phyloP scores from a whole-genome alignment of 2,113 vertebrate genomes.

The Amphiprion percula region DNA sequence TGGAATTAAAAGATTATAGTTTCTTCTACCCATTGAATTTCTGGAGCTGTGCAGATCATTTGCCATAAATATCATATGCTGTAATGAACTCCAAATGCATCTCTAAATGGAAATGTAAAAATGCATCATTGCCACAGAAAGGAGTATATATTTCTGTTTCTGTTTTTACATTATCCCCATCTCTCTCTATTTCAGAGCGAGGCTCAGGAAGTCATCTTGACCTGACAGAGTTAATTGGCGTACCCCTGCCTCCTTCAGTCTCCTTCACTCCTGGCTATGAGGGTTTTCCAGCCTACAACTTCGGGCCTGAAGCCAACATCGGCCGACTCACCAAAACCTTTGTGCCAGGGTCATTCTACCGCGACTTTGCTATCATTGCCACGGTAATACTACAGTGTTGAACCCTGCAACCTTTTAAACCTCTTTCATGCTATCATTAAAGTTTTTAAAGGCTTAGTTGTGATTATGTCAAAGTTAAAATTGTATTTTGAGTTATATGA shows the following conservation, averaged over 20 bases:
- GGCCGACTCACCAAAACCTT: conserved; percentile 91
- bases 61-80: too few relatives aligned
- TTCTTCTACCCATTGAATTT: not conserved
- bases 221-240: conserved; percentile 92
- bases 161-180: not conserved
- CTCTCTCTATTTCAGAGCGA: conserved; percentile 79
- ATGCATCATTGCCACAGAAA: too few relatives aligned
- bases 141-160: not conserved
- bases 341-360: conserved; percentile 88
- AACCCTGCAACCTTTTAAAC: not conserved
- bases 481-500: too few relatives aligned
- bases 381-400: conserved; percentile 76
- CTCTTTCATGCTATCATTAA: not conserved
- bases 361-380: conserved; percentile 89
- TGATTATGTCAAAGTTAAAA: not conserved
- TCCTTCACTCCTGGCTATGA: conserved; percentile 92
- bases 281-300: conserved; percentile 92
- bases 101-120: too few relatives aligned
- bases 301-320: conserved; percentile 90
- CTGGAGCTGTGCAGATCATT: not conserved
- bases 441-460: not conserved
- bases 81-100: too few relatives aligned
- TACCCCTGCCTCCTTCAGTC: conserved; percentile 93
- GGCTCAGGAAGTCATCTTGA: conserved; percentile 87
- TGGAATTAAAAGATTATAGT: too few relatives aligned